Conservation (phyloP, 2,797 vertebrate species). For the Platyrinchus mystaceus region DNA sequence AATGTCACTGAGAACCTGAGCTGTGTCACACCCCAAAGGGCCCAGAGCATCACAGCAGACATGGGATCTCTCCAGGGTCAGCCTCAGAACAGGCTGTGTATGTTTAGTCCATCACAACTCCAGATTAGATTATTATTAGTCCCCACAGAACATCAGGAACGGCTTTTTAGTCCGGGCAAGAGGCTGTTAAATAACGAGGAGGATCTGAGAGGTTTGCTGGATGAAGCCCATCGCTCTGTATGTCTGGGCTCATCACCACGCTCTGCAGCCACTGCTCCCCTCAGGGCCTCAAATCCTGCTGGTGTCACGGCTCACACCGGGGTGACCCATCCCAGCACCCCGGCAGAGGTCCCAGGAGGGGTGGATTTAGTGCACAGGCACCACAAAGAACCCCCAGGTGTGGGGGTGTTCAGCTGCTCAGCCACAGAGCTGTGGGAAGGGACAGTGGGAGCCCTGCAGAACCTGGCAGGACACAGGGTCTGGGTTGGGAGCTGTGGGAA, state of each 20-base stretch:
- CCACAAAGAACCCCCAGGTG: not conserved
- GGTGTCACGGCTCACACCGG: fast-evolving
- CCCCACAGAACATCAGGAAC: constrained; percentile 4
- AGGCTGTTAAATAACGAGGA: not conserved
- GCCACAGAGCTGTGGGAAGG: fast-evolving
- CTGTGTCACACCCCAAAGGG: not conserved
- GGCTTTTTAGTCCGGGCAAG: not conserved
- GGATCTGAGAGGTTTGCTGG: not conserved
- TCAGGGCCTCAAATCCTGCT: not conserved
- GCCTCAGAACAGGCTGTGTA: not conserved
- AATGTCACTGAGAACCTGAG: not conserved
- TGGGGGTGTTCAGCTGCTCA: not conserved
- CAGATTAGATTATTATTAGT: constrained; percentile 16
- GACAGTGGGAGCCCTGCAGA: not conserved
- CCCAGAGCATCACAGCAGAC: not conserved
- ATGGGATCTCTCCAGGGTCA: not conserved
- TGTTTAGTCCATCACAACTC: constrained; percentile 8
- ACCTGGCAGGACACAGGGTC: not conserved
- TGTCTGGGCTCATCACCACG: not conserved
- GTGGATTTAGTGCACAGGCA: fast-evolving
- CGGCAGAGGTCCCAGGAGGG: not conserved
- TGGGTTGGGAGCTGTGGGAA: not conserved
- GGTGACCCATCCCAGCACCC: not conserved
- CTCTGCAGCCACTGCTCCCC: not conserved
- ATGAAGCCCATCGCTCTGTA: not conserved